A percentile compares a stretch with the other conserved stretches of the same genome.
phyloP scores from a whole-genome alignment of 2,113 vertebrate genomes.

The rat (Rattus norvegicus) region DNA sequence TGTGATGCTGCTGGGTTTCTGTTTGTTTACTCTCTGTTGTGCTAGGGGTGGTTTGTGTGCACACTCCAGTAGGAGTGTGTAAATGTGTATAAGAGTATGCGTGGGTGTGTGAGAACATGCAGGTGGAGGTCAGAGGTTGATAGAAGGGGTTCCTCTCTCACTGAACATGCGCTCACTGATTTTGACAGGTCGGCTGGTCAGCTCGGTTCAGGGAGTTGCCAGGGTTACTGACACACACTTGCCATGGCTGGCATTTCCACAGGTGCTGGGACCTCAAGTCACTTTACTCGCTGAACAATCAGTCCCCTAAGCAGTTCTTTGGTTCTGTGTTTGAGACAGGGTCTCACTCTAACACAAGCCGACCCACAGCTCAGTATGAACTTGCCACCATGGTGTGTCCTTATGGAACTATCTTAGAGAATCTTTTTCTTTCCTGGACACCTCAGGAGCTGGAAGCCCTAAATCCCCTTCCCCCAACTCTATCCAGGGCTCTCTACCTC shows the following conservation, averaged over 20 bases:
- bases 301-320: neutral
- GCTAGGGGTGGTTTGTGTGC: neutral
- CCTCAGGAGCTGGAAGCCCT: neutral
- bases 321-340: neutral
- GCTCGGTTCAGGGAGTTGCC: neutral
- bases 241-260: neutral
- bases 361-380: neutral
- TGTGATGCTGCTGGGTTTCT: neutral
- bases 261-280: neutral
- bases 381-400: neutral
- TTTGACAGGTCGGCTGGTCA: neutral
- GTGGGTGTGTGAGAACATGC: neutral
- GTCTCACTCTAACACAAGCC: neutral
- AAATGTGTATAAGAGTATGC: neutral
- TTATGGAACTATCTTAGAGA: neutral
- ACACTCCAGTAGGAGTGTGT: too few species aligned
- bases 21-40: neutral
- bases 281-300: too few species aligned
- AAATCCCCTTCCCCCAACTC: rapidly evolving
- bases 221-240: neutral
- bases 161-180: neutral
- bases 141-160: neutral
- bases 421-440: neutral
- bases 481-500: neutral
- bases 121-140: neutral